Conservation (phyloP, 2,113 vertebrate genomes). For the Andinoacara biseriatus region DNA sequence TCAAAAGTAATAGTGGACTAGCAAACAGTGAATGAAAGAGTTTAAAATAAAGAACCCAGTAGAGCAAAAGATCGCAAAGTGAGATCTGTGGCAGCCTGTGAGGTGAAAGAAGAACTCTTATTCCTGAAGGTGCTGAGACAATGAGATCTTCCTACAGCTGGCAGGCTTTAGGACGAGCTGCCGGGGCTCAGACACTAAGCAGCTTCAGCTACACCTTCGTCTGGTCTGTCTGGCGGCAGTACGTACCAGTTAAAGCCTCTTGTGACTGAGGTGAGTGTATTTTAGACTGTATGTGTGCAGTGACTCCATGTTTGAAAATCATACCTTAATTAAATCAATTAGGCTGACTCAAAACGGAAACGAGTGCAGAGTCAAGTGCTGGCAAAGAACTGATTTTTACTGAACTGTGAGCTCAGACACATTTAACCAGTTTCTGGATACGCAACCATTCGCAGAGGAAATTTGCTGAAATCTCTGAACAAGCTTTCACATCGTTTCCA, state of each 20-base stretch:
- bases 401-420: not conserved
- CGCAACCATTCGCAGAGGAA: not conserved
- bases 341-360: conserved; percentile 8
- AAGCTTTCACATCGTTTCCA: conserved; percentile 11
- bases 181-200: conserved; percentile 21
- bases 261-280: conserved; percentile 14
- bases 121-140: conserved; percentile 3
- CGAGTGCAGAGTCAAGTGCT: conserved; percentile 11
- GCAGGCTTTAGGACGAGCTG: not conserved
- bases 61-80: not conserved
- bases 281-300: not conserved
- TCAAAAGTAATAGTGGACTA: not conserved
- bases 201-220: conserved; percentile 38
- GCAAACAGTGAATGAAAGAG: not conserved
- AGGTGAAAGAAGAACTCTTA: conserved; percentile 2
- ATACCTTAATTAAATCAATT: conserved; percentile 65
- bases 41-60: not conserved
- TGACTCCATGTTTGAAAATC: conserved; percentile 19
- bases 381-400: conserved; percentile 15
- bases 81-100: not conserved
- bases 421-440: conserved; percentile 3
- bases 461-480: conserved; percentile 23
- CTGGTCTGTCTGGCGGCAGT: conserved; percentile 26
- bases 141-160: not conserved
- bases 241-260: conserved; percentile 26